Conservation (phyloP, 2,113 vertebrate species). For the Pagrus major region DNA sequence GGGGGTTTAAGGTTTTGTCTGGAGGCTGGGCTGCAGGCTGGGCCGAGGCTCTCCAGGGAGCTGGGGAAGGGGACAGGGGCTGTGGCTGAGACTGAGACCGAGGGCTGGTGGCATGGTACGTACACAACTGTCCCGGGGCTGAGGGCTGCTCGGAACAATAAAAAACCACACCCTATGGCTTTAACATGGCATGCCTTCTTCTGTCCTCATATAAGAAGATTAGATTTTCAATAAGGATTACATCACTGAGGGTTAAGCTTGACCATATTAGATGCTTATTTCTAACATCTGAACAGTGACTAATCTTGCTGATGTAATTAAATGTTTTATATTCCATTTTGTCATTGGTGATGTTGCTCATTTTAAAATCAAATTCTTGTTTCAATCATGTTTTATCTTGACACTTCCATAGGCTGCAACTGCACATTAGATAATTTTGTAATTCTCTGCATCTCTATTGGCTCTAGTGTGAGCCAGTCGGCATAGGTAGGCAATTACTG, state of each 20-base stretch:
- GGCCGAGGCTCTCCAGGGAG: constrained; percentile 63
- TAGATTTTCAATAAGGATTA: constrained; percentile 69
- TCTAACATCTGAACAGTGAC: constrained; percentile 14
- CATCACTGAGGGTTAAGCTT: constrained; percentile 51
- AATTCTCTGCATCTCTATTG: too few relatives aligned
- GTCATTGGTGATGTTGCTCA: background rate
- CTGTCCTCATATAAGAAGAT: constrained; percentile 62
- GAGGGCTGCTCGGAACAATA: constrained; percentile 63
- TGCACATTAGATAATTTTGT: background rate
- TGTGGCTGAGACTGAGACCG: constrained; percentile 35
- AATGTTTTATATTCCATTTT: constrained; percentile 15
- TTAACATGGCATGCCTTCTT: constrained; percentile 48
- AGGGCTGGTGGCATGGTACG: constrained; percentile 52
- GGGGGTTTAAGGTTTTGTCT: constrained; percentile 50
- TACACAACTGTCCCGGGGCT: constrained; percentile 56
- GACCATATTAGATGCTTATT: constrained; percentile 40
- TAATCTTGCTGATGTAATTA: constrained; percentile 22
- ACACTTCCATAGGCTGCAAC: background rate
- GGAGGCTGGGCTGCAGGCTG: constrained; percentile 34
- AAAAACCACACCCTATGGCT: constrained; percentile 69
- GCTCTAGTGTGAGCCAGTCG: too few relatives aligned
- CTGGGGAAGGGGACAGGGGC: constrained; percentile 38
- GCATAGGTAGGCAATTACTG: too few relatives aligned
- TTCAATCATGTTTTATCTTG: background rate
- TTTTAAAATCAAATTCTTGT: constrained; percentile 2